Evolutionary conservation across 2,797 vertebrate genomes (phyloP).

Genomic region (Steatocranus sp.): DNA sequence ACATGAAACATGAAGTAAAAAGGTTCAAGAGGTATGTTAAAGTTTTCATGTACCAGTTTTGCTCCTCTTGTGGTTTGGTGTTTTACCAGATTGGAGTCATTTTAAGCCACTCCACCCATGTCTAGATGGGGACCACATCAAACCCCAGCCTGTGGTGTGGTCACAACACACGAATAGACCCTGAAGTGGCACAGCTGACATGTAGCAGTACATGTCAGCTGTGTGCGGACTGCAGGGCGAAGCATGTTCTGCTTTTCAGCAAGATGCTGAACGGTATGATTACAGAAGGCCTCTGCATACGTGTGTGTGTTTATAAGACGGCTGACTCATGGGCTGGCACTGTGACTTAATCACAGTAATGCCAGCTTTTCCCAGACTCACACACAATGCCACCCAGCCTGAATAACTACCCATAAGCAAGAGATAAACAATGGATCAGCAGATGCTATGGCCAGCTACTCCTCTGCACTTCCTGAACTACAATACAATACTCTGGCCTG

Average conservation of each 20-base stretch:
- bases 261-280: not conserved
- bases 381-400: slow-evolving; percentile 48
- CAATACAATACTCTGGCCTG: slow-evolving; percentile 53
- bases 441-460: slow-evolving; percentile 55
- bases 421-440: slow-evolving; percentile 64
- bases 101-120: slow-evolving; percentile 64
- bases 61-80: slow-evolving; percentile 32
- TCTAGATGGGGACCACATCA: slow-evolving; percentile 63
- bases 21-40: slow-evolving; percentile 3
- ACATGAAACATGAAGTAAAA: not conserved
- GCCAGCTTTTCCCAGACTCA: slow-evolving; percentile 38
- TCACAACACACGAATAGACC: slow-evolving; percentile 53
- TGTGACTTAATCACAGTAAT: slow-evolving; percentile 28
- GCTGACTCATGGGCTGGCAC: slow-evolving; percentile 4
- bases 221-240: not conserved
- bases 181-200: not conserved
- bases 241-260: slow-evolving; percentile 5
- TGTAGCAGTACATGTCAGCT: slow-evolving; percentile 18
- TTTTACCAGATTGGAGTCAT: slow-evolving; percentile 56
- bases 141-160: slow-evolving; percentile 56
- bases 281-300: not conserved
- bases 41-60: slow-evolving; percentile 17
- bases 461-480: slow-evolving; percentile 74
- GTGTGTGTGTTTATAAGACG: not conserved
- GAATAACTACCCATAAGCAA: slow-evolving; percentile 48